phyloP scores from a whole-genome alignment of 92 coral and sea anemone species.

The Paramuricea clavata region DNA sequence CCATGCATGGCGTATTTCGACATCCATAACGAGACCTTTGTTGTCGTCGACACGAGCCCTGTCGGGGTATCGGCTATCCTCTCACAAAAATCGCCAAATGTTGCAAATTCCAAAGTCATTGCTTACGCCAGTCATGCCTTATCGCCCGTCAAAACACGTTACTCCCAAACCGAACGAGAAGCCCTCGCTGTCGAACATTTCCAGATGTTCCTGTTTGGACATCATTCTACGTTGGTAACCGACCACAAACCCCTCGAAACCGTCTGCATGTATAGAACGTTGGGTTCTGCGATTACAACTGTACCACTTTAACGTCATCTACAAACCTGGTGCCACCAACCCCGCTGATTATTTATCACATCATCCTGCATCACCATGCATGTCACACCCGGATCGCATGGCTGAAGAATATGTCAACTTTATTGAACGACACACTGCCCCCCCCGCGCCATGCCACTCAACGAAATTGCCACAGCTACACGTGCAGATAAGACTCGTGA shows the following conservation, averaged over 20 bases:
- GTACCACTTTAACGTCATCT: not conserved
- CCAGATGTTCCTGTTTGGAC: not conserved
- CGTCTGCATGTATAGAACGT: conserved; percentile 7
- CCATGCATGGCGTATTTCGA: conserved; percentile 20
- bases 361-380: not conserved
- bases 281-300: not conserved
- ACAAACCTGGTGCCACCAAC: conserved; percentile 7
- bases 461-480: not conserved
- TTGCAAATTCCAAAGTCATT: not conserved
- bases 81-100: not conserved
- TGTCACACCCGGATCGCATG: not conserved
- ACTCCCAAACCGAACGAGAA: conserved; percentile 12
- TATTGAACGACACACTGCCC: not conserved
- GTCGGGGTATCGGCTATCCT: conserved; percentile 12
- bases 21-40: not conserved
- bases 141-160: not conserved
- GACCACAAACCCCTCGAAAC: conserved; percentile 3
- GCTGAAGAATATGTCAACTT: not conserved
- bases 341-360: conserved; percentile 7
- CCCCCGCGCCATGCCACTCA: not conserved
- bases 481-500: not conserved
- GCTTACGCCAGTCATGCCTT: conserved; percentile 9
- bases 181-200: conserved; percentile 20
- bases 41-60: not conserved
- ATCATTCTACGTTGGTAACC: not conserved